A percentile compares a stretch with the other conserved stretches of the same genome.
These are phyloP conservation scores for Homarus gammarus DNA, from an alignment of 2,888 invertebrate genomes.

Conservation along the genomic window DNA sequence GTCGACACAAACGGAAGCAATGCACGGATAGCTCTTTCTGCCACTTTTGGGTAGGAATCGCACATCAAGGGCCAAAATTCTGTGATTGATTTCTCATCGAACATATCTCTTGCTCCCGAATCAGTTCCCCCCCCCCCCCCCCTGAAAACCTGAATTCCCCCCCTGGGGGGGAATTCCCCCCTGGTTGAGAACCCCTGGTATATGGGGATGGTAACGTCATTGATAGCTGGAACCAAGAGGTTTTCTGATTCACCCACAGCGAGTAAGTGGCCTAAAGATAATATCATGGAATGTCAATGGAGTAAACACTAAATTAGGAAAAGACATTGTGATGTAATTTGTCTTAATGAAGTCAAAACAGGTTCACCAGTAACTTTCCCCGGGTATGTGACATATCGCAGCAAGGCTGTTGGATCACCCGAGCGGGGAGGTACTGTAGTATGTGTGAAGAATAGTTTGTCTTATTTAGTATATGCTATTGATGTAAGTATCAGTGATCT, in stretches of 20 bases:
- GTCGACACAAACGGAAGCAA: too few relatives aligned
- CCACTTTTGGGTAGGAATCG: too few relatives aligned
- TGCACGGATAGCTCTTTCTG: too few relatives aligned
- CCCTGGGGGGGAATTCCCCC: too few relatives aligned
- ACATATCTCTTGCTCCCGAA: too few relatives aligned
- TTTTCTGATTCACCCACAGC: not conserved
- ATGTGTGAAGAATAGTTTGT: not conserved
- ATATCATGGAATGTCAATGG: not conserved
- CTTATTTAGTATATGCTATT: not conserved
- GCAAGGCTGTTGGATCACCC: not conserved
- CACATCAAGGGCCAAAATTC: too few relatives aligned
- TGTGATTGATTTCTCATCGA: too few relatives aligned
- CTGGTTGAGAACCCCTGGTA: too few relatives aligned
- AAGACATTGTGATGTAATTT: not conserved
- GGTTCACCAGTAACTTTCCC: not conserved
- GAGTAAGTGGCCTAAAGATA: not conserved
- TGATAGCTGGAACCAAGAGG: slow-evolving; percentile 20
- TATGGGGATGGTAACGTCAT: slow-evolving; percentile 6
- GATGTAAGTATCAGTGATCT: too few relatives aligned
- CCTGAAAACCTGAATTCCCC: too few relatives aligned
- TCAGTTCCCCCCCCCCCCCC: too few relatives aligned
- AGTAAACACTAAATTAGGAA: not conserved
- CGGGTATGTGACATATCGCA: not conserved
- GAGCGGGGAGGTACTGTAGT: not conserved
- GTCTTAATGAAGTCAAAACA: slow-evolving; percentile 1